A percentile compares a stretch with the other conserved stretches of the same genome.
Conservation (phyloP, 2,888 invertebrate genomes). For the Amphiduros pacificus region DNA sequence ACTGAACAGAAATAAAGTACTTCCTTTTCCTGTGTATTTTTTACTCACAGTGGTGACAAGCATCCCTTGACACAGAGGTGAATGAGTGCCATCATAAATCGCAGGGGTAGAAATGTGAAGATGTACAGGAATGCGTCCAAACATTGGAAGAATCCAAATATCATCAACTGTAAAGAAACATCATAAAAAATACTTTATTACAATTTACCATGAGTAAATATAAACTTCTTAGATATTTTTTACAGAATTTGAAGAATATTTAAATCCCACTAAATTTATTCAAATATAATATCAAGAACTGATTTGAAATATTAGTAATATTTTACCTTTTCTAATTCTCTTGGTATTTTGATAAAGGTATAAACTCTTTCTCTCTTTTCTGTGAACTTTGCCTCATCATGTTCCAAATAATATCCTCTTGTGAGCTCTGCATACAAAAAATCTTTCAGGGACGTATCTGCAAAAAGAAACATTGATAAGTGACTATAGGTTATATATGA, state of each 20-base stretch:
- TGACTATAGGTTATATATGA: not conserved
- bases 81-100: slow-evolving; percentile 86
- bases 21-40: too few relatives aligned
- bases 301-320: too few relatives aligned
- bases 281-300: too few relatives aligned
- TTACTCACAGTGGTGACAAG: slow-evolving; percentile 11
- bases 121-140: slow-evolving; percentile 96
- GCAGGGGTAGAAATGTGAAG: slow-evolving; percentile 93
- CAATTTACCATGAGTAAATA: too few relatives aligned
- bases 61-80: slow-evolving; percentile 63
- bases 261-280: too few relatives aligned
- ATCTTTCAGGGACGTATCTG: slow-evolving; percentile 23
- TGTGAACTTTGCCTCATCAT: slow-evolving; percentile 92
- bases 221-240: too few relatives aligned
- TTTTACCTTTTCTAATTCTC: slow-evolving; percentile 69
- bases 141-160: slow-evolving; percentile 68
- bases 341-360: slow-evolving; percentile 93
- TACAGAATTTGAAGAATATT: too few relatives aligned
- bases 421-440: slow-evolving; percentile 73
- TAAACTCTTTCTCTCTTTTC: slow-evolving; percentile 92
- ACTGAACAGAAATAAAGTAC: too few relatives aligned
- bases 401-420: slow-evolving; percentile 88
- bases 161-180: slow-evolving; percentile 52
- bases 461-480: not conserved
- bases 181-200: too few relatives aligned